phyloP scores from a whole-genome alignment of 30 jellyfish, hydroid and myxozoan genomes.

The Chironex yamaguchii region DNA sequence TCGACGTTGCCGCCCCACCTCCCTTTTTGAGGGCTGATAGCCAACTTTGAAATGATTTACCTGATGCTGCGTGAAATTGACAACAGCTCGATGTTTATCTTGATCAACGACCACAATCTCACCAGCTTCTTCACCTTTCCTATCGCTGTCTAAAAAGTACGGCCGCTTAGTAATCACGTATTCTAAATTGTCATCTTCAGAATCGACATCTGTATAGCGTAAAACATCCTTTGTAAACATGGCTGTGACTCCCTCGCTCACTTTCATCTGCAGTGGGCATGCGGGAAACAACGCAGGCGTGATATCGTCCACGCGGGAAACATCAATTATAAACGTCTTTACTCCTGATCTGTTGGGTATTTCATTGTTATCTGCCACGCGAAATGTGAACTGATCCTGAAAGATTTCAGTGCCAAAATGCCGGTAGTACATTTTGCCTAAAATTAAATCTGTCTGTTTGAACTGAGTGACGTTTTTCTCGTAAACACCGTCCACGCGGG shows the following conservation, averaged over 20 bases:
- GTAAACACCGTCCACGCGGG: constrained; percentile 34
- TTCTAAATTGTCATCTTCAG: constrained; percentile 72
- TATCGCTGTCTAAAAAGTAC: constrained; percentile 39
- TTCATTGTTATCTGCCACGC: constrained; percentile 83
- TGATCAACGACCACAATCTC: constrained; percentile 57
- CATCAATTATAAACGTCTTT: constrained; percentile 83
- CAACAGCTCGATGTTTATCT: constrained; percentile 1
- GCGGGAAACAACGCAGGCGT: constrained; percentile 82
- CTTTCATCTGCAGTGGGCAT: constrained; percentile 85
- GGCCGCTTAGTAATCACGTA: constrained; percentile 71
- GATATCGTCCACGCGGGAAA: constrained; percentile 83
- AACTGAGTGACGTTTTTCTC: constrained; percentile 75
- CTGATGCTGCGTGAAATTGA: constrained; percentile 80
- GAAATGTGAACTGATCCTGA: constrained; percentile 88
- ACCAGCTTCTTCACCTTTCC: constrained; percentile 67
- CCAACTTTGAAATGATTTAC: constrained; percentile 89
- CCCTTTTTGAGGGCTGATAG: constrained; percentile 76
- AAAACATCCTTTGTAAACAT: constrained; percentile 69
- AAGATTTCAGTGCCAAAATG: constrained; percentile 83
- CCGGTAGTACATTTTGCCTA: constrained; percentile 84
- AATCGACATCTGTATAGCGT: constrained; percentile 83
- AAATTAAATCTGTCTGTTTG: constrained; percentile 82
- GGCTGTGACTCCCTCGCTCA: constrained; percentile 52
- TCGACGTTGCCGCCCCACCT: constrained; percentile 74
- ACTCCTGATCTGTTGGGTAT: constrained; percentile 91